These are phyloP conservation scores for Pipistrellus pipistrellus DNA, from an alignment of 2,797 vertebrate genomes.

Conservation along the genomic window DNA sequence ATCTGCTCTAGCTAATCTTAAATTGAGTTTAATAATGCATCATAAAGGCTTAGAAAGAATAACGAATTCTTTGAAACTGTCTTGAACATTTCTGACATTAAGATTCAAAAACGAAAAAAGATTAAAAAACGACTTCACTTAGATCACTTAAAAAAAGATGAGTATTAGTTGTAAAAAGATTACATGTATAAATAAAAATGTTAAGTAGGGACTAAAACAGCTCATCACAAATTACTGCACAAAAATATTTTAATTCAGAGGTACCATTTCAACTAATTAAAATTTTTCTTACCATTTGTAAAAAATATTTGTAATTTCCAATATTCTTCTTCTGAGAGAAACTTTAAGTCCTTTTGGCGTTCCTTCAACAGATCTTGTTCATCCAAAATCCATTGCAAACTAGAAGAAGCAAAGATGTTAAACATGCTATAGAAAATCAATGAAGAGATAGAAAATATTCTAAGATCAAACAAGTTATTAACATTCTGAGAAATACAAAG, in stretches of 20 bases:
- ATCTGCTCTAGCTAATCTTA: slow-evolving; percentile 49
- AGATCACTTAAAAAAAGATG: slow-evolving; percentile 31
- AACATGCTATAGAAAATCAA: slow-evolving; percentile 43
- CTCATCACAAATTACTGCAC: slow-evolving; percentile 48
- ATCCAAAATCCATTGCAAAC: slow-evolving; percentile 99
- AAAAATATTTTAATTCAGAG: slow-evolving; percentile 62
- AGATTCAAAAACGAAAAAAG: not conserved
- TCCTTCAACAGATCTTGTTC: slow-evolving; percentile 99
- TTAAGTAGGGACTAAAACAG: slow-evolving; percentile 53
- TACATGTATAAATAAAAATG: not conserved
- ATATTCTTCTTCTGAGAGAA: slow-evolving; percentile 98
- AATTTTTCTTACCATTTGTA: slow-evolving; percentile 94
- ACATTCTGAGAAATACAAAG: slow-evolving; percentile 35
- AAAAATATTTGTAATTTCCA: slow-evolving; percentile 99
- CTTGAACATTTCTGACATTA: slow-evolving; percentile 5
- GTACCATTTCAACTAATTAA: not conserved
- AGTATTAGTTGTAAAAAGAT: slow-evolving; percentile 56
- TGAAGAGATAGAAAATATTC: not conserved
- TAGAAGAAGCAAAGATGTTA: slow-evolving; percentile 84
- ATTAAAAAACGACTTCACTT: slow-evolving; percentile 24
- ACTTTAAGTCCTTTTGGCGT: slow-evolving; percentile 98
- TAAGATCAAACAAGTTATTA: not conserved
- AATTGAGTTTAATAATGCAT: slow-evolving; percentile 8
- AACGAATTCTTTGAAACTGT: slow-evolving; percentile 48
- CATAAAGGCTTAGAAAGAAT: slow-evolving; percentile 34